A percentile compares a stretch with the other conserved stretches of the same genome.
These are phyloP conservation scores for Holocentrus rufus DNA, from an alignment of 2,797 vertebrate species.

Conservation along the genomic window DNA sequence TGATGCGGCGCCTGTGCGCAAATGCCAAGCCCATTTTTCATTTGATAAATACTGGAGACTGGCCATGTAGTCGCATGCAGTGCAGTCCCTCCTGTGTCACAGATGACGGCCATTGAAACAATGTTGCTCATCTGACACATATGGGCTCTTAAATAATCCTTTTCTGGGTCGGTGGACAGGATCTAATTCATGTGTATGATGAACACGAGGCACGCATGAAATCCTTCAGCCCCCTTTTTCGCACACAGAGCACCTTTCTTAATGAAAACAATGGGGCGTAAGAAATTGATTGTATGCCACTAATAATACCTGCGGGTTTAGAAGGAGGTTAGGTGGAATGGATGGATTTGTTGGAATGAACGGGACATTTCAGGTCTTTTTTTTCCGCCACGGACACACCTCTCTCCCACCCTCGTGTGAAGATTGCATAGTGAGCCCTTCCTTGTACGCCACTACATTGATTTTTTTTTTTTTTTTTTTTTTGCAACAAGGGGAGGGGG, in stretches of 20 bases:
- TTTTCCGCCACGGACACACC: conserved; percentile 54
- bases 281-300: conserved; percentile 1
- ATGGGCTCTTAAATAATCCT: conserved; percentile 66
- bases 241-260: not conserved
- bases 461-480: conserved; percentile 13
- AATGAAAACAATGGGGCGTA: conserved; percentile 18
- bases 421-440: not conserved
- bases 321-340: conserved; percentile 1
- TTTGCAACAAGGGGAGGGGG: conserved; percentile 7
- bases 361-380: conserved; percentile 6
- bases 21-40: conserved; percentile 78
- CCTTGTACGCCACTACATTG: conserved; percentile 13
- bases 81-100: conserved; percentile 28
- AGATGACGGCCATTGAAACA: conserved; percentile 34
- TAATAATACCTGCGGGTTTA: conserved; percentile 6
- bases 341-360: conserved; percentile 23
- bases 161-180: conserved; percentile 50
- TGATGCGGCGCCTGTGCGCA: conserved; percentile 63
- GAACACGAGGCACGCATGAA: conserved; percentile 2
- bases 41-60: conserved; percentile 37
- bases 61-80: conserved; percentile 11
- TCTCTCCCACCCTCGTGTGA: conserved; percentile 37
- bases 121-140: conserved; percentile 66
- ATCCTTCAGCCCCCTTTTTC: conserved; percentile 3
- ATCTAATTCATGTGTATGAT: conserved; percentile 41